Base-by-base conservation (phyloP, 2,113 vertebrate genomes). In the Aegypius monachus region DNA sequence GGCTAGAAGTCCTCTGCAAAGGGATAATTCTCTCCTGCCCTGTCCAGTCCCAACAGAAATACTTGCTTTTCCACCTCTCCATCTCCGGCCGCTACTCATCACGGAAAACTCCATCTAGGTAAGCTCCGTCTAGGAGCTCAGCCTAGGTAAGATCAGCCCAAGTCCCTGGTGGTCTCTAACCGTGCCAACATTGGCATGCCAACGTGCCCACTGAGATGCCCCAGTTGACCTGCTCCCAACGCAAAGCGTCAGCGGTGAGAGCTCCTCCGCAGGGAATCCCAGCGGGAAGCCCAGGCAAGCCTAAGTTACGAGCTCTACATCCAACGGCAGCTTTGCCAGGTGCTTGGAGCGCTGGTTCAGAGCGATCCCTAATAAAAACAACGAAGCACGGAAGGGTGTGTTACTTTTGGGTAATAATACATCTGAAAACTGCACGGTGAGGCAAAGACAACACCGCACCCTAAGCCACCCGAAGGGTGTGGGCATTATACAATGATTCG, bases 401-500 rank as follows among this genome's bases (percentile, higher is more conserved):
- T 83, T 67, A 9, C 83, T 40, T 61, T 71, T 43, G 82, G 74
- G 94, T 81, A 93, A 95, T 88, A 96, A 94, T 83, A 95, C 94
- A 95, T 95, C 87, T 91, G 32, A 81, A 86, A 94, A 63, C 93
- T 59, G 90, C 95, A 93, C 48, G 73, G 94, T 61, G 82, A 87
- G 95, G 97, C 90, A 94, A 95, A 88, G 96, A 93, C 62, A 59
- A 93, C 11, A 78, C 92, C 96, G 48, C 95, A 25, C 96, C 90
- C 87, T 82, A 74, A 93, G 92, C 65, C 93, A 53, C 72, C 29
- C 56, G 19, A 92, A 75, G 61, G 95, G 95, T 65, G 95, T 96
- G 97, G 94, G 92, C 73, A 96, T 98, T 96, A 86, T 89, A 92
- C 81, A 95, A 97, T 92, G 85, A 85, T 42, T 58, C 77, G 45